phyloP scores from a whole-genome alignment of 1,140 invertebrate species.

The Cotesia glomerata region DNA sequence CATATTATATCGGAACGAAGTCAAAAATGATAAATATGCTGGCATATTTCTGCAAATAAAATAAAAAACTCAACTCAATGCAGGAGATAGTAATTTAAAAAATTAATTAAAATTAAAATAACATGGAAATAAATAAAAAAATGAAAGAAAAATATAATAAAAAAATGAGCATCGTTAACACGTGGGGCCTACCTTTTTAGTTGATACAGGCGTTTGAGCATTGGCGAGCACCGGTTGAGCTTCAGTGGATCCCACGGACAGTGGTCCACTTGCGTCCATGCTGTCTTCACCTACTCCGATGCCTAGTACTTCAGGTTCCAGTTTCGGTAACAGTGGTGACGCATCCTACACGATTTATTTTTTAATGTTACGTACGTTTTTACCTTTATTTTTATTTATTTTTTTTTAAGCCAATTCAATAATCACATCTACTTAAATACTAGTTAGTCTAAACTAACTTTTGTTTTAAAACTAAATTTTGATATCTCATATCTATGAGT shows the following conservation, averaged over 20 bases:
- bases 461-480: background rate
- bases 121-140: slow-evolving; percentile 14
- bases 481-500: background rate
- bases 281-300: slow-evolving; percentile 61
- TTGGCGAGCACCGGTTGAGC: slow-evolving; percentile 62
- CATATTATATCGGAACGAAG: background rate
- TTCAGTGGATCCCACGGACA: slow-evolving; percentile 75
- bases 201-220: slow-evolving; percentile 66
- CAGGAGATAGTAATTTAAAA: slow-evolving; percentile 24
- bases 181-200: slow-evolving; percentile 62
- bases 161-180: slow-evolving; percentile 40
- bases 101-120: slow-evolving; percentile 33
- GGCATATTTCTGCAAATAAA: slow-evolving; percentile 60
- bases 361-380: slow-evolving; percentile 13
- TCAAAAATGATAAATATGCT: slow-evolving; percentile 51
- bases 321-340: slow-evolving; percentile 65
- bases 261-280: slow-evolving; percentile 70
- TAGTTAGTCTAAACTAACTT: no score
- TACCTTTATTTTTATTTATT: background rate
- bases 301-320: slow-evolving; percentile 65
- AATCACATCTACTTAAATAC: no score
- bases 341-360: slow-evolving; percentile 64
- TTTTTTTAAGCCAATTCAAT: no score
- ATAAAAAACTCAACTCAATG: slow-evolving; percentile 21
- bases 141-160: slow-evolving; percentile 22